phyloP scores from a whole-genome alignment of 2,797 vertebrate species.

The Psittacula derbiana region DNA sequence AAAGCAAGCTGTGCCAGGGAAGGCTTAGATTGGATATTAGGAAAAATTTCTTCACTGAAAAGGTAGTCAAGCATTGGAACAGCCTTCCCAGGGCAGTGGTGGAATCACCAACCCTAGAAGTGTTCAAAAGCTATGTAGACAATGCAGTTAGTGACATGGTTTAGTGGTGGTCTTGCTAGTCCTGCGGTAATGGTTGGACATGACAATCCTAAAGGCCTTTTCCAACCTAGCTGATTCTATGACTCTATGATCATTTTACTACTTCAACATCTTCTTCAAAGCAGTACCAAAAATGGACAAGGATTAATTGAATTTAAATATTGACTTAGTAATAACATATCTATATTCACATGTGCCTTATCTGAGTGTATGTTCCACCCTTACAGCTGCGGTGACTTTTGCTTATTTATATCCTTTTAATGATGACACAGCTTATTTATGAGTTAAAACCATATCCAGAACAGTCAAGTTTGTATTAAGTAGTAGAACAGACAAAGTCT shows the following conservation, averaged over 20 bases:
- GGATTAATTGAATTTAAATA: neutral
- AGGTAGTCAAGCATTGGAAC: neutral
- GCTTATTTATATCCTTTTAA: neutral
- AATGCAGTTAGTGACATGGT: neutral
- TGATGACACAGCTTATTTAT: neutral
- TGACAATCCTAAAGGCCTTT: neutral
- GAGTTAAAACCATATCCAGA: neutral
- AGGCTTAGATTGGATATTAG: neutral
- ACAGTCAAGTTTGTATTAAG: neutral
- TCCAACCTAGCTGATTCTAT: neutral
- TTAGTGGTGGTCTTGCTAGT: neutral
- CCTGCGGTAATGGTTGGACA: neutral
- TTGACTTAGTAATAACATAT: neutral
- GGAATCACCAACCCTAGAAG: neutral
- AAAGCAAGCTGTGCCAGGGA: neutral
- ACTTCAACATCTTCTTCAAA: slow-evolving; percentile 2
- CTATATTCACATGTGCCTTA: neutral
- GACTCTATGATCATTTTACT: neutral
- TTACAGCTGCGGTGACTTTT: neutral
- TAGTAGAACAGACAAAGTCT: neutral
- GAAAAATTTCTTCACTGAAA: neutral
- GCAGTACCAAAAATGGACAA: neutral
- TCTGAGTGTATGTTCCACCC: neutral
- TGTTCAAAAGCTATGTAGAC: neutral
- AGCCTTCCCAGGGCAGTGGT: neutral